Conservation (phyloP, 2,113 vertebrate species). For the Tonatia bakeri region DNA sequence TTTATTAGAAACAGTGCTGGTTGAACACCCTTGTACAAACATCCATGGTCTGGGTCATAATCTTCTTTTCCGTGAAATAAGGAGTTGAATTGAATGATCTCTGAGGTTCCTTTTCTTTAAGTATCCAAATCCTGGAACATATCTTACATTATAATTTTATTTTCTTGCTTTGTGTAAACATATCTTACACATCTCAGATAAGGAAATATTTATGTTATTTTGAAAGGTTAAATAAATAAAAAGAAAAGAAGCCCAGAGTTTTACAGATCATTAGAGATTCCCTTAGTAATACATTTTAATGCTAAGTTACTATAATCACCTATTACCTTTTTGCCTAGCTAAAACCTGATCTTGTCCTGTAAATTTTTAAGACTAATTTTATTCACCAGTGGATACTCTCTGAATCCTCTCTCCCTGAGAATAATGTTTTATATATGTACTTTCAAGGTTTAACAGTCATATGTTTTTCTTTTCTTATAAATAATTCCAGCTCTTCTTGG, state of each 20-base stretch:
- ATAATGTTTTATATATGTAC: neutral
- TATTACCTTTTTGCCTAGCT: neutral
- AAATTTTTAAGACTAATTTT: neutral
- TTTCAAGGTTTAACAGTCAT: neutral
- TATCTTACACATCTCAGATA: neutral
- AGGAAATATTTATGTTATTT: neutral
- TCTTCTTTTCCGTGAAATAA: neutral
- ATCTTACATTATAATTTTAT: neutral
- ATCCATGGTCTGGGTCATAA: neutral
- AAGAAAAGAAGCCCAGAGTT: neutral
- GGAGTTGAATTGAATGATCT: neutral
- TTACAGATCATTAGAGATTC: neutral
- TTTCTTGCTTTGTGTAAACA: neutral
- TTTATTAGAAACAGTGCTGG: neutral
- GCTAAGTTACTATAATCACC: neutral
- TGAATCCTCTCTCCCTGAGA: neutral
- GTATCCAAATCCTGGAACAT: neutral
- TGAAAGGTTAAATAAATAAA: neutral
- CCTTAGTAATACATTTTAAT: neutral
- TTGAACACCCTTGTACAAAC: neutral
- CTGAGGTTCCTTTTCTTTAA: neutral
- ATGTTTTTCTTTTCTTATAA: constrained; percentile 26
- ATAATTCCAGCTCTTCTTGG: constrained; percentile 21
- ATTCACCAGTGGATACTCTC: neutral
- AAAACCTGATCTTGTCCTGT: neutral